Conservation (phyloP, 2,888 invertebrate species). For the Ctena decussata region DNA sequence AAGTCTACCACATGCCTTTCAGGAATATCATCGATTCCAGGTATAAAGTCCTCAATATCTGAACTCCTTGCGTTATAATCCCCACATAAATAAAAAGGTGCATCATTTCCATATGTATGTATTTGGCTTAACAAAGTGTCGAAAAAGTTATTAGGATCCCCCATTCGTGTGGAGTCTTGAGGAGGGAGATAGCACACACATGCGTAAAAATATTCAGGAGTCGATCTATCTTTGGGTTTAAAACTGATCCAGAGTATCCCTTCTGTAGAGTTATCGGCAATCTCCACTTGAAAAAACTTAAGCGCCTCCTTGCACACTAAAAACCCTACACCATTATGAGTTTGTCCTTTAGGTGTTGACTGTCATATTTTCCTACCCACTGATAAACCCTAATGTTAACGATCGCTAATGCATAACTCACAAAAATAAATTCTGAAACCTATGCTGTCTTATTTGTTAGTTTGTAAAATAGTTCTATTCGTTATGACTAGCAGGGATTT, state of each 20-base stretch:
- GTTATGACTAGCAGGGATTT: too few species aligned
- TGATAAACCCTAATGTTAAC: too few species aligned
- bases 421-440: too few species aligned
- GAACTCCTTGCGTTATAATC: slow-evolving; percentile 9
- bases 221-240: not conserved
- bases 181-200: slow-evolving; percentile 33
- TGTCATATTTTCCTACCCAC: too few species aligned
- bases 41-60: slow-evolving; percentile 27
- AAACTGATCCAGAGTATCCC: slow-evolving; percentile 26
- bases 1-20: slow-evolving; percentile 22
- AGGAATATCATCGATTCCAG: slow-evolving; percentile 1
- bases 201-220: not conserved
- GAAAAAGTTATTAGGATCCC: slow-evolving; percentile 20
- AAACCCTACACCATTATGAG: slow-evolving; percentile 23
- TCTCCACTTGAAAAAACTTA: not conserved
- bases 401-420: too few species aligned
- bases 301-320: slow-evolving; percentile 4
- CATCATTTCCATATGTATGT: slow-evolving; percentile 12
- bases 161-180: slow-evolving; percentile 5
- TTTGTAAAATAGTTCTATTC: too few species aligned
- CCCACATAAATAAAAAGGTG: not conserved
- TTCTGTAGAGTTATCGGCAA: slow-evolving; percentile 3
- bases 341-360: too few species aligned
- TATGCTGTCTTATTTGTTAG: too few species aligned
- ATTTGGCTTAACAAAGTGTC: slow-evolving; percentile 6